Evolutionary conservation across 2,888 invertebrate genomes (phyloP).

Genomic region (Pristionchus fissidentatus): DNA sequence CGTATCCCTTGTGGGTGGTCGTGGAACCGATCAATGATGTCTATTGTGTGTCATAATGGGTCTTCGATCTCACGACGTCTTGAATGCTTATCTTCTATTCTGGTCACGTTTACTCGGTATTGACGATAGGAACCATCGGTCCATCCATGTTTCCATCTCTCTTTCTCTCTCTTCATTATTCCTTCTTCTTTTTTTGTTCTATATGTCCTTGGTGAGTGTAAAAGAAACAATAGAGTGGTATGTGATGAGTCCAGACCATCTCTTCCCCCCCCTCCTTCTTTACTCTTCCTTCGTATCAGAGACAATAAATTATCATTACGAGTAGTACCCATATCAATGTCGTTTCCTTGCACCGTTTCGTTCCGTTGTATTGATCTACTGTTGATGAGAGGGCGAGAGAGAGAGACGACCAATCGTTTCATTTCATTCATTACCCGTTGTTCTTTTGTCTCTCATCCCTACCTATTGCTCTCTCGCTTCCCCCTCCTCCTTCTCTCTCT

Average conservation of each 20-base stretch:
- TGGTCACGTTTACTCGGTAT: background rate
- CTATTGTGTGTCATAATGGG: background rate
- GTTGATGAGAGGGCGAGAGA: background rate
- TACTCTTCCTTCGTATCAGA: background rate
- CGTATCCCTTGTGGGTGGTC: background rate
- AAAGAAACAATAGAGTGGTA: conserved; percentile 4
- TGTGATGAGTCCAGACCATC: no score
- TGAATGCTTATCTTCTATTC: background rate
- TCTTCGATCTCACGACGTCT: background rate
- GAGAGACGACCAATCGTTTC: conserved; percentile 3
- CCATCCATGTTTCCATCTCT: background rate
- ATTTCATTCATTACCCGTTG: conserved; percentile 8
- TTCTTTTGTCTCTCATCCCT: conserved; percentile 9
- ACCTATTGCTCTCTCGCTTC: background rate
- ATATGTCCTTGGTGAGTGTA: conserved; percentile 7
- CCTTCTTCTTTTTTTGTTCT: background rate
- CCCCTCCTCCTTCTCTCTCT: background rate
- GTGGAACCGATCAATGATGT: background rate
- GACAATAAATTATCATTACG: background rate
- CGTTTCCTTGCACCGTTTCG: background rate
- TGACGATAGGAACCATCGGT: background rate
- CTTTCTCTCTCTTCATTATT: conserved; percentile 6
- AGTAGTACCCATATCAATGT: background rate
- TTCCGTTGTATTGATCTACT: conserved; percentile 3
- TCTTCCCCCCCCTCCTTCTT: no score